Evolutionary conservation across 2,113 vertebrate genomes (phyloP), one percentile per base, ranked within the genome.

Genomic region (Ctenodactylus gundi): DNA sequence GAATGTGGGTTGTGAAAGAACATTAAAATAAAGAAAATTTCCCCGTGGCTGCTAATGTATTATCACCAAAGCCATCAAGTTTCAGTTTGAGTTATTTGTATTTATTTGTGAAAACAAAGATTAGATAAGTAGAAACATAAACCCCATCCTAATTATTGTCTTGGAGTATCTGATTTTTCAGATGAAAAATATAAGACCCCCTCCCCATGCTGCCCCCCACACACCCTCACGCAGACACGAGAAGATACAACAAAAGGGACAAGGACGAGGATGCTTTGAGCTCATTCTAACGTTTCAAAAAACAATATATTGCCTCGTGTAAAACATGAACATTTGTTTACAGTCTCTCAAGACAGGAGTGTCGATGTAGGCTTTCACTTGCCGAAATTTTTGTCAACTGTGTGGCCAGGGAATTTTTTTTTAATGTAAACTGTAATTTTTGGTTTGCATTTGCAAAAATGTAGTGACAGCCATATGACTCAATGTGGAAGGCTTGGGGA

Each of bases 21-120:
- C 99, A 99, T 98, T 98, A 98, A 99, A 98, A 99, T 99, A 98
- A 99, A 99, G 98, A 99, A 99, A 99, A 99, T 99, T 99, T 99
- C 99, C 99, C 99, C 99, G 95, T 97, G 98, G 98, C 98, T 98
- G 98, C 98, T 98, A 98, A 99, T 99, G 98, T 99, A 99, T 99
- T 99, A 99, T 99, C 99, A 99, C 98, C 99, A 98, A 99, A 99
- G 99, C 99, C 99, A 99, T 99, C 99, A 98, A 98, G 99, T 99
- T 99, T 99, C 99, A 99, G 97, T 99, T 99, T 99, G 99, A 99
- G 98, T 99, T 98, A 98, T 99, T 98, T 99, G 98, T 98, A 99
- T 99, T 99, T 99, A 99, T 99, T 99, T 99, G 99, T 99, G 99
- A 98, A 99, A 99, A 99, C 99, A 99, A 99, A 98, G 98, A 99